phyloP scores from a whole-genome alignment of 1,140 invertebrate genomes.

The Drosophila sucinea region DNA sequence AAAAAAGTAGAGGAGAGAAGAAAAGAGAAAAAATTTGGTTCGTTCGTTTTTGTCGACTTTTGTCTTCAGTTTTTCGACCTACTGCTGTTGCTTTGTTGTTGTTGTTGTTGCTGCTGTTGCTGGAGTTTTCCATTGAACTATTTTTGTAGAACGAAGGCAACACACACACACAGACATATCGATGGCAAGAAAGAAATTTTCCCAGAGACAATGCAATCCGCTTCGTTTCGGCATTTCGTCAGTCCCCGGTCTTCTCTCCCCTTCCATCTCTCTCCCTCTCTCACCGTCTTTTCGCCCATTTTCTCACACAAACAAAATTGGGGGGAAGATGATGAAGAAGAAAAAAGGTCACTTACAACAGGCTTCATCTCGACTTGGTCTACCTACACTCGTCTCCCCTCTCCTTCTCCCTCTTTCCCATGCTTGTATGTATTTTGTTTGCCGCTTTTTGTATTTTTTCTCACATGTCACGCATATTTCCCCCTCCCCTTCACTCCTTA shows the following conservation, averaged over 20 bases:
- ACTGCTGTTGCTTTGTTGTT: constrained; percentile 70
- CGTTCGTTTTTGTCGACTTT: constrained; percentile 37
- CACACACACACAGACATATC: constrained; percentile 16
- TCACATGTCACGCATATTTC: constrained; percentile 73
- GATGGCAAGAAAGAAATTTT: constrained; percentile 62
- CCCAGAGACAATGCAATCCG: constrained; percentile 62
- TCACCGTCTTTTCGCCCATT: constrained; percentile 67
- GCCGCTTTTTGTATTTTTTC: constrained; percentile 61
- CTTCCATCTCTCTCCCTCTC: not conserved
- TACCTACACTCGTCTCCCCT: constrained; percentile 23
- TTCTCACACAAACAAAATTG: constrained; percentile 31
- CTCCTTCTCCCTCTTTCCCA: constrained; percentile 42
- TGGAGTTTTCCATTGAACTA: constrained; percentile 77
- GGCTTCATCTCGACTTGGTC: constrained; percentile 46
- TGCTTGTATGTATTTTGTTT: constrained; percentile 38
- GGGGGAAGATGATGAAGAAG: constrained; percentile 16
- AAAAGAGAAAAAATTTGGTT: not conserved
- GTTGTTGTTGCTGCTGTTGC: constrained; percentile 30
- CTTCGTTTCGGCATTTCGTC: constrained; percentile 48
- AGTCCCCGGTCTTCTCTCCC: not conserved
- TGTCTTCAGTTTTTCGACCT: constrained; percentile 45
- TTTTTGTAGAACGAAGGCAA: constrained; percentile 57
- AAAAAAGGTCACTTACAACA: constrained; percentile 69
- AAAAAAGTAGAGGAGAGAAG: constrained; percentile 6
- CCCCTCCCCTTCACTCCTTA: constrained; percentile 14